These are phyloP conservation scores for Dinothrombium tinctorium DNA, from an alignment of 1,140 invertebrate genomes.

Conservation along the genomic window DNA sequence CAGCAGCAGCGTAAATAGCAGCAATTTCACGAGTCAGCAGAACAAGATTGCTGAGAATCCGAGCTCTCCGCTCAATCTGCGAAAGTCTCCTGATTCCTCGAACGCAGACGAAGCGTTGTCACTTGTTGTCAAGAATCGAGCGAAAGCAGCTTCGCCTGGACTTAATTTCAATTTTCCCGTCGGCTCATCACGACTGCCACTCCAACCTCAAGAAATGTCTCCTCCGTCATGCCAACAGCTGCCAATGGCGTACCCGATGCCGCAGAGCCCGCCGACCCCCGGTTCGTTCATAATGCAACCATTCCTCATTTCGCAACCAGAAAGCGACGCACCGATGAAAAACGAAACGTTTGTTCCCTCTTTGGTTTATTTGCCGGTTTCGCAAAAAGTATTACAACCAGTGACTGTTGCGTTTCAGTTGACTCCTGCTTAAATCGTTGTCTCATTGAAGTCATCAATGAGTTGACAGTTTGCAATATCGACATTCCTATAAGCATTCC, in stretches of 20 bases:
- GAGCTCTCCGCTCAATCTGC: not conserved
- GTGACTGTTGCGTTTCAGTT: too few relatives aligned
- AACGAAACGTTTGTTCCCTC: slow-evolving; percentile 41
- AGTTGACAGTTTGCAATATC: too few relatives aligned
- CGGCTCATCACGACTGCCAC: not conserved
- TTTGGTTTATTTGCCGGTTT: too few relatives aligned
- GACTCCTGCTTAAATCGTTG: too few relatives aligned
- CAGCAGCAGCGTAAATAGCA: slow-evolving; percentile 5
- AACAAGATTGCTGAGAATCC: slow-evolving; percentile 3
- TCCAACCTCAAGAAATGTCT: too few relatives aligned
- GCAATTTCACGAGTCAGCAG: not conserved
- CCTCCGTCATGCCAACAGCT: slow-evolving; percentile 13
- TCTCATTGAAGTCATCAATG: too few relatives aligned
- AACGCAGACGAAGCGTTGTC: not conserved
- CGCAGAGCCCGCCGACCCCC: slow-evolving; percentile 17
- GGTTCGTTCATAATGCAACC: slow-evolving; percentile 48
- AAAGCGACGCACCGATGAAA: slow-evolving; percentile 7
- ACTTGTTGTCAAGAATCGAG: not conserved
- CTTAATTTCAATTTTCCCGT: not conserved
- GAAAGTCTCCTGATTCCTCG: not conserved
- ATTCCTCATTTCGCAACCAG: slow-evolving; percentile 45
- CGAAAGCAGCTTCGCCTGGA: not conserved
- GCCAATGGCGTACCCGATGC: slow-evolving; percentile 20
- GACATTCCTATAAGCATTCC: too few relatives aligned
- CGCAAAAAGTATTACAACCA: too few relatives aligned